phyloP scores from a whole-genome alignment of 2,797 vertebrate species.

The Heliangelus exortis region DNA sequence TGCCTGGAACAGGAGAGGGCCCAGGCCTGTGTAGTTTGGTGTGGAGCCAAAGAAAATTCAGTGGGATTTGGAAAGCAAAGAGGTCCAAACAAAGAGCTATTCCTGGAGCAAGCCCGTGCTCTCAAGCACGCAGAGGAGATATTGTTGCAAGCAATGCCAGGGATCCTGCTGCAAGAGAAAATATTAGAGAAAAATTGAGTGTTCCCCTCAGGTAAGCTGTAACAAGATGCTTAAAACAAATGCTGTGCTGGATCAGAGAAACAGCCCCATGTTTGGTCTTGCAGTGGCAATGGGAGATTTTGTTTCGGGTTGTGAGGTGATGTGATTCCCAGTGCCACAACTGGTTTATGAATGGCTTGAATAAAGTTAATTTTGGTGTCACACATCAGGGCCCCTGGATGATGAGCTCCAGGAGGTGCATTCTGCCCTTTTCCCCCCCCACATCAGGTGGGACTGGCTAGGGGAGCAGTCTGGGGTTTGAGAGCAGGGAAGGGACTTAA shows the following conservation, averaged over 20 bases:
- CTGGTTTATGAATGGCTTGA: background rate
- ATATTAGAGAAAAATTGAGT: background rate
- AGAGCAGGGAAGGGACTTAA: background rate
- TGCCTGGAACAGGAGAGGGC: background rate
- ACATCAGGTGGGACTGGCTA: fast-evolving
- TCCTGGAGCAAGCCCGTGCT: background rate
- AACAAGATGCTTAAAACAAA: background rate
- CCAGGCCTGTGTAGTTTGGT: background rate
- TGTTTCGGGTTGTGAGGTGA: background rate
- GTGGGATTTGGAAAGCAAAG: background rate
- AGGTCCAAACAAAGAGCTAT: background rate
- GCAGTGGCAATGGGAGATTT: background rate
- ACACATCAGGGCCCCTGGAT: background rate
- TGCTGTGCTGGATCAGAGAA: background rate
- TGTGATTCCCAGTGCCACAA: background rate
- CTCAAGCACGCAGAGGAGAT: background rate
- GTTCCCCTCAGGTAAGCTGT: background rate
- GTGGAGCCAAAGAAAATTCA: conserved; percentile 9
- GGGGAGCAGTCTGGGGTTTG: background rate
- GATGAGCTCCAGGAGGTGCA: background rate
- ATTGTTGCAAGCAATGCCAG: background rate
- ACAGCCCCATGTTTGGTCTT: background rate
- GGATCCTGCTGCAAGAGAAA: background rate
- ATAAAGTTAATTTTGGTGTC: background rate
- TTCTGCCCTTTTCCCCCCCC: background rate